Conservation (phyloP, 2,888 invertebrate genomes). For the Caenorhabditis becei region DNA sequence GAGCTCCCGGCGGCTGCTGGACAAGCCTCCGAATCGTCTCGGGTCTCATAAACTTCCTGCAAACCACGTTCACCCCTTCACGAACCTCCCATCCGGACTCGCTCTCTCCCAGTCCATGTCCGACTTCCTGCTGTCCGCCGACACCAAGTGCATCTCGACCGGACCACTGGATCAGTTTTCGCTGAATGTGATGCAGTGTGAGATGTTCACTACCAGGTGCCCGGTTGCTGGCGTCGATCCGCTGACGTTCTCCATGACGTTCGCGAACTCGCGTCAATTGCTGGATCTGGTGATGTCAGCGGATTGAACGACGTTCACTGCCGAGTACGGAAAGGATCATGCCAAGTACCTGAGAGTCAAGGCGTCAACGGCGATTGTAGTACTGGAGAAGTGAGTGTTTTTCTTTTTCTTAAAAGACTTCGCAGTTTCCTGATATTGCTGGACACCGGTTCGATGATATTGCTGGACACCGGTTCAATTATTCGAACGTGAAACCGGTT, state of each 20-base stretch:
- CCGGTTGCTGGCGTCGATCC: conserved; percentile 92
- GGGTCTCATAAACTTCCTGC: conserved; percentile 78
- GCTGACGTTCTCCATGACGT: conserved; percentile 91
- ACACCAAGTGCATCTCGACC: conserved; percentile 85
- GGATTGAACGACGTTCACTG: conserved; percentile 98
- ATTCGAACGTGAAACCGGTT: no score
- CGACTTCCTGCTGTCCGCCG: conserved; percentile 87
- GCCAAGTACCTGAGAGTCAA: conserved; percentile 94
- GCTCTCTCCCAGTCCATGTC: conserved; percentile 88
- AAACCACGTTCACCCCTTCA: conserved; percentile 92
- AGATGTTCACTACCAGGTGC: conserved; percentile 96
- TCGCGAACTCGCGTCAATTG: conserved; percentile 89
- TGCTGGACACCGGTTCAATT: no score
- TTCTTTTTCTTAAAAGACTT: background rate
- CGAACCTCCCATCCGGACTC: conserved; percentile 87
- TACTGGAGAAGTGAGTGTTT: conserved; percentile 93
- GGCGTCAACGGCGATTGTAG: conserved; percentile 91
- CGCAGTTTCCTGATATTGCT: no score
- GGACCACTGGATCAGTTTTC: conserved; percentile 91
- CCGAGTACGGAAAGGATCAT: conserved; percentile 89
- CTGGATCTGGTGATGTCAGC: conserved; percentile 92
- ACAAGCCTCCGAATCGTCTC: conserved; percentile 76
- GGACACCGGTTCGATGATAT: no score
- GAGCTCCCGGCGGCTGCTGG: conserved; percentile 77
- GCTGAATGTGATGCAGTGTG: conserved; percentile 96